A percentile compares a stretch with the other conserved stretches of the same genome.
These are phyloP conservation scores for Erithacus rubecula DNA, from an alignment of 2,797 vertebrate species.

Conservation along the genomic window DNA sequence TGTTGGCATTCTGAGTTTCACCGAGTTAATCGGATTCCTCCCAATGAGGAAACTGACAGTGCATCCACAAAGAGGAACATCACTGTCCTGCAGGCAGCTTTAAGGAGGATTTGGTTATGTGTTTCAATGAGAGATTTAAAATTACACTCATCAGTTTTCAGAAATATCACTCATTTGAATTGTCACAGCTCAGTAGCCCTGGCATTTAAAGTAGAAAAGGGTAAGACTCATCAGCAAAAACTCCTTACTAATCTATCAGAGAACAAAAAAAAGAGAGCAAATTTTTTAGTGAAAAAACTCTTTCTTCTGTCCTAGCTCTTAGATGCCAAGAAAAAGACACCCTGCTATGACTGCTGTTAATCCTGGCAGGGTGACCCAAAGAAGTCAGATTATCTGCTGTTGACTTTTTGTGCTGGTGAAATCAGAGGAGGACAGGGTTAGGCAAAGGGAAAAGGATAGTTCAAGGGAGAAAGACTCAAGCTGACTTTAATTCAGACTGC, in stretches of 20 bases:
- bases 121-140: slow-evolving; percentile 63
- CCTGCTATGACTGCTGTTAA: background rate
- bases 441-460: background rate
- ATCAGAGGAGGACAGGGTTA: background rate
- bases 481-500: background rate
- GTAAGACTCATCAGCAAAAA: slow-evolving; percentile 61
- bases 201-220: slow-evolving; percentile 61
- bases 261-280: slow-evolving; percentile 8
- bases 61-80: background rate
- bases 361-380: background rate
- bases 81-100: slow-evolving; percentile 59
- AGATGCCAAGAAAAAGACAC: background rate
- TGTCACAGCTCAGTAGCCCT: slow-evolving; percentile 64
- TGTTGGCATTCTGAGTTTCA: background rate
- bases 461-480: background rate
- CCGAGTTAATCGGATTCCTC: slow-evolving; percentile 5
- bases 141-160: slow-evolving; percentile 68
- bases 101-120: slow-evolving; percentile 48
- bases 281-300: background rate
- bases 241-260: slow-evolving; percentile 49
- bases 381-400: background rate
- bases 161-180: slow-evolving; percentile 71
- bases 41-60: background rate
- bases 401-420: background rate
- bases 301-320: background rate